Evolutionary conservation across 1,140 invertebrate genomes (phyloP).

Genomic region (Drosophila paulistorum): DNA sequence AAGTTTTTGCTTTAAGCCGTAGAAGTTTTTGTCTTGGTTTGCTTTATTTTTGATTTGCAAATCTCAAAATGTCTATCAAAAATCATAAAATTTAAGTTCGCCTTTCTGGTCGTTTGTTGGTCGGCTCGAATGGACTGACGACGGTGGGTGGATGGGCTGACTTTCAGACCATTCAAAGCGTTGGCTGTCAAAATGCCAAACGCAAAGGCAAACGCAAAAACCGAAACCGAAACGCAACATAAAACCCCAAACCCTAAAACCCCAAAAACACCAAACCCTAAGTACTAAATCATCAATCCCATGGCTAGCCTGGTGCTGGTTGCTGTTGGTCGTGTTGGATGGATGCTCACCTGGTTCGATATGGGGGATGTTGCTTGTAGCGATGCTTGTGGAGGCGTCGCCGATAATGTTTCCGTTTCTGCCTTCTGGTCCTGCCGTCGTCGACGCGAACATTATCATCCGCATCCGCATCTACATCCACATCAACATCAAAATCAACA

Average conservation of each 20-base stretch:
- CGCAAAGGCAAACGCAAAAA: conserved; percentile 13
- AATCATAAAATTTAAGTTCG: conserved; percentile 14
- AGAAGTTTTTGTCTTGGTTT: conserved; percentile 3
- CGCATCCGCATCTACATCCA: conserved; percentile 9
- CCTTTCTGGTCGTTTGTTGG: not conserved
- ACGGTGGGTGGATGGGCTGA: too few relatives aligned
- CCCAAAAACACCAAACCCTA: not conserved
- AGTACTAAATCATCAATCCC: conserved; percentile 2
- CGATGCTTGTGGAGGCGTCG: conserved; percentile 66
- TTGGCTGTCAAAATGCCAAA: conserved; percentile 53
- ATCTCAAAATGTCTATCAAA: conserved; percentile 19
- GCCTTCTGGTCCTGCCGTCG: conserved; percentile 37
- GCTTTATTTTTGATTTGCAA: conserved; percentile 38
- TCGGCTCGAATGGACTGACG: too few relatives aligned
- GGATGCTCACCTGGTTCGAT: conserved; percentile 54
- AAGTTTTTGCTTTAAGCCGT: conserved; percentile 7
- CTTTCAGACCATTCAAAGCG: not conserved
- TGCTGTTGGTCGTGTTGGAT: too few relatives aligned
- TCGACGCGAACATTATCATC: conserved; percentile 19
- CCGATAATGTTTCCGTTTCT: conserved; percentile 71
- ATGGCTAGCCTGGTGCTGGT: not conserved
- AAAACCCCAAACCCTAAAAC: not conserved
- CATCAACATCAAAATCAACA: conserved; percentile 43
- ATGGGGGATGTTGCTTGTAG: conserved; percentile 61
- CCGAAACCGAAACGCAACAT: not conserved